Percentiles rank a stretch among this genome's conserved stretches.
Conservation (phyloP, 2,113 vertebrate genomes). For the Cheirogaleus medius region DNA sequence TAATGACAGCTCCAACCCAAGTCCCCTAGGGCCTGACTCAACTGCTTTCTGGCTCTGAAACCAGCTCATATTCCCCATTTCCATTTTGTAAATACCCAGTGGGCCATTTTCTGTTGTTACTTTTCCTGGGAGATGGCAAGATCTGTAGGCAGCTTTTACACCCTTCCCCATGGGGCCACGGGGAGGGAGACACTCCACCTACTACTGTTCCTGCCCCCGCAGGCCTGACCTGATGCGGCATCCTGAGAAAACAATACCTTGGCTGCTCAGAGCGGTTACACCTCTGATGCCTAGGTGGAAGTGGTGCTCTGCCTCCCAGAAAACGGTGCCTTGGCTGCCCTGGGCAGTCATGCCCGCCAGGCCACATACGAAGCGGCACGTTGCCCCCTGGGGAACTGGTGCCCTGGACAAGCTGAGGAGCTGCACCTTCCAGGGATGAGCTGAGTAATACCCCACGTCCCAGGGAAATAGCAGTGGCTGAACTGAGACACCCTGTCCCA, state of each 20-base stretch:
- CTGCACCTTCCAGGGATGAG: neutral
- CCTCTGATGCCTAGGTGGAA: too few relatives aligned
- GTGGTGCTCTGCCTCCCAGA: neutral
- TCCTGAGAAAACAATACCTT: neutral
- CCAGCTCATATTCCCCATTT: neutral
- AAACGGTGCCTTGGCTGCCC: neutral
- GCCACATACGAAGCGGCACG: neutral
- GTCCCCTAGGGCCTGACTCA: neutral
- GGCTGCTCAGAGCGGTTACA: neutral
- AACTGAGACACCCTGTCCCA: neutral
- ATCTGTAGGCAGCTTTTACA: neutral
- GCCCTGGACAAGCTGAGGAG: neutral
- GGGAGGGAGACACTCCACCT: neutral
- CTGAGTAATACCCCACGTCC: neutral
- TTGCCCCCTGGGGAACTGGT: neutral
- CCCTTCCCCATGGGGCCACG: neutral
- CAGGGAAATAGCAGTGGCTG: neutral
- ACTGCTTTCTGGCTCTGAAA: slow-evolving; percentile 12
- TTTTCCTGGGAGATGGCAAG: neutral
- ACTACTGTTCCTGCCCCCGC: neutral
- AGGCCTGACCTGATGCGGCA: neutral
- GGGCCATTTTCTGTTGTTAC: neutral
- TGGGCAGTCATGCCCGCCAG: too few relatives aligned
- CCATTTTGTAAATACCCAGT: neutral
- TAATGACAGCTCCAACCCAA: slow-evolving; percentile 1